A percentile compares a stretch with the other conserved stretches of the same genome.
Conservation (phyloP, 2,797 vertebrate species). For the Linurgus olivaceus region DNA sequence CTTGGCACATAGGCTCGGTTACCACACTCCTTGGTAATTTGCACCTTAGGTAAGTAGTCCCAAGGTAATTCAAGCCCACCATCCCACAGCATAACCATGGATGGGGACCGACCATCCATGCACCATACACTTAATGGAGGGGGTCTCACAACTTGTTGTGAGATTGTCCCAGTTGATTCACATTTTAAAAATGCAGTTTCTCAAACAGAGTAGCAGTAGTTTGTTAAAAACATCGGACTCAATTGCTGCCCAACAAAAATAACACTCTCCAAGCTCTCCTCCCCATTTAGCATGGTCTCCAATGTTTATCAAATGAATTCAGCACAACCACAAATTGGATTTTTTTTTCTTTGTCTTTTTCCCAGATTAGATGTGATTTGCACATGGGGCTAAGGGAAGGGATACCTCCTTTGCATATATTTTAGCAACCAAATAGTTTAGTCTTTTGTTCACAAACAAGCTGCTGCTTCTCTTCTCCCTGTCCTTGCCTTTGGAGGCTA, state of each 20-base stretch:
- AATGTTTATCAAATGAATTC: constrained; percentile 49
- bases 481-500: constrained; percentile 51
- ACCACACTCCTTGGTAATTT: not conserved
- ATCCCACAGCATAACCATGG: not conserved
- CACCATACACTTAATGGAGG: not conserved
- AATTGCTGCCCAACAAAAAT: not conserved
- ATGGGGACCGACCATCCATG: accelerated
- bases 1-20: not conserved
- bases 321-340: constrained; percentile 8
- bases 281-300: constrained; percentile 37
- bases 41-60: not conserved
- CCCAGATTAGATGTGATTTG: constrained; percentile 39
- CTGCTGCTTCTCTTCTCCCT: constrained; percentile 51
- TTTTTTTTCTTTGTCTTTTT: constrained; percentile 9
- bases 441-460: constrained; percentile 64
- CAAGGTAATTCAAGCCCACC: not conserved
- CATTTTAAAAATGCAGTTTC: constrained; percentile 42
- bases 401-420: constrained; percentile 20
- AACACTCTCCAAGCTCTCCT: constrained; percentile 30
- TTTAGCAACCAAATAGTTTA: constrained; percentile 71
- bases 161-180: not conserved
- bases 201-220: constrained; percentile 40
- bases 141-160: not conserved
- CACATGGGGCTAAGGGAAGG: not conserved
- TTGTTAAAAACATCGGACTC: constrained; percentile 54